Evolutionary conservation across 2,888 invertebrate genomes (phyloP).

Genomic region (Antheraea assamensis): DNA sequence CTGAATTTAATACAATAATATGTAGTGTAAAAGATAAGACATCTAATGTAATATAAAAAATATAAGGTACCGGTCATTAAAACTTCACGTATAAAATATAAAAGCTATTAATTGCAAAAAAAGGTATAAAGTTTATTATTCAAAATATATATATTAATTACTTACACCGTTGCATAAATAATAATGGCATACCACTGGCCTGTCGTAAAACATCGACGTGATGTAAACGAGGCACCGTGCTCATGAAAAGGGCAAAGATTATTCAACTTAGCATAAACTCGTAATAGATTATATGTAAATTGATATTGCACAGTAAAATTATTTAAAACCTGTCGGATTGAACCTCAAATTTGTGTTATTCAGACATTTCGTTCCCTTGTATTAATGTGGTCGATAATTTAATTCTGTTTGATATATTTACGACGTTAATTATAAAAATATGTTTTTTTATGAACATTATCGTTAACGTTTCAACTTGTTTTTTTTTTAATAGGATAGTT

Average conservation of each 20-base stretch:
- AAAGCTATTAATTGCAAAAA: not conserved
- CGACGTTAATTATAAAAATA: not conserved
- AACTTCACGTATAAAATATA: too few relatives aligned
- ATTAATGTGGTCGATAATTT: conserved; percentile 18
- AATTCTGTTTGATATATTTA: conserved; percentile 7
- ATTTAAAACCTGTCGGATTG: conserved; percentile 32
- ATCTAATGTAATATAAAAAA: too few relatives aligned
- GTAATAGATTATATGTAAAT: conserved; percentile 43
- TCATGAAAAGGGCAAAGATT: conserved; percentile 52
- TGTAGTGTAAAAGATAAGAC: too few relatives aligned
- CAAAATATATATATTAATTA: not conserved
- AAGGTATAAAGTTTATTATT: not conserved
- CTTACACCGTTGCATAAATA: not conserved
- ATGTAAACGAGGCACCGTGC: conserved; percentile 22
- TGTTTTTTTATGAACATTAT: not conserved
- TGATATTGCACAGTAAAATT: conserved; percentile 45
- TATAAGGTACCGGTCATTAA: too few relatives aligned
- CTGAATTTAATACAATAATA: too few relatives aligned
- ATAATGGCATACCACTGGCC: not conserved
- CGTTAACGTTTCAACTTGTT: not conserved
- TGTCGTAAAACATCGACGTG: not conserved
- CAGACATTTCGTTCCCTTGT: conserved; percentile 17
- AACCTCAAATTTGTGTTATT: conserved; percentile 19
- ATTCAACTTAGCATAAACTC: conserved; percentile 47
- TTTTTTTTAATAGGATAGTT: not conserved